Percentiles rank a stretch among this genome's conserved stretches.
Evolutionary conservation across 2,797 vertebrate species (phyloP).

Genomic region (Hirundo rustica): DNA sequence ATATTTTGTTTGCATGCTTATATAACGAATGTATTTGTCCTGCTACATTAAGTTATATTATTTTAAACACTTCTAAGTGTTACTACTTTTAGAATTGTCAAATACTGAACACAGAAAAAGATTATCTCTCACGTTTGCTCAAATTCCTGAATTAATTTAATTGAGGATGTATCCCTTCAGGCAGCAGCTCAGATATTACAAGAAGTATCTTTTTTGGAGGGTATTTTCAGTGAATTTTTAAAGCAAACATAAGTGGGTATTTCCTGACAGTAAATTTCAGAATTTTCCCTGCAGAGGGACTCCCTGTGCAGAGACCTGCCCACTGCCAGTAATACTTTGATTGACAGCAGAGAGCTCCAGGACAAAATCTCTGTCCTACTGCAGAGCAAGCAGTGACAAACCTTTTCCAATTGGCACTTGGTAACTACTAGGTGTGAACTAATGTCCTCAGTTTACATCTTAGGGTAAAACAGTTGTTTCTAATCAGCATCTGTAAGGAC

Average conservation of each 20-base stretch:
- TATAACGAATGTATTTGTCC: neutral
- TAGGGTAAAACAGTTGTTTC: neutral
- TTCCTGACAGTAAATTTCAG: neutral
- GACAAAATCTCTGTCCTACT: neutral
- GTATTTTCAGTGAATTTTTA: neutral
- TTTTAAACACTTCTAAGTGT: neutral
- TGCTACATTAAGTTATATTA: neutral
- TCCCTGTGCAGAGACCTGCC: neutral
- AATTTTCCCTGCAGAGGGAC: neutral
- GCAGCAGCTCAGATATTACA: neutral
- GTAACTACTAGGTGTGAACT: neutral
- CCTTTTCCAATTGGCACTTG: neutral
- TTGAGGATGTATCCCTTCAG: neutral
- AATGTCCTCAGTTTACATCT: neutral
- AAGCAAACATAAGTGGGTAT: neutral
- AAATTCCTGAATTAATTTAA: neutral
- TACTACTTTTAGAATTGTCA: neutral
- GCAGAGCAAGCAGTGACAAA: neutral
- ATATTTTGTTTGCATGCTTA: neutral
- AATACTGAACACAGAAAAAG: neutral
- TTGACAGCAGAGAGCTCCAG: neutral
- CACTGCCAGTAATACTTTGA: neutral
- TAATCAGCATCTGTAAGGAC: neutral
- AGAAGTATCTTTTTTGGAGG: neutral
- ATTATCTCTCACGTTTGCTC: neutral